Evolutionary conservation across 1,140 invertebrate species (phyloP), one percentile per base, ranked within the genome.

Genomic region (Acyrthosiphon pisum): DNA sequence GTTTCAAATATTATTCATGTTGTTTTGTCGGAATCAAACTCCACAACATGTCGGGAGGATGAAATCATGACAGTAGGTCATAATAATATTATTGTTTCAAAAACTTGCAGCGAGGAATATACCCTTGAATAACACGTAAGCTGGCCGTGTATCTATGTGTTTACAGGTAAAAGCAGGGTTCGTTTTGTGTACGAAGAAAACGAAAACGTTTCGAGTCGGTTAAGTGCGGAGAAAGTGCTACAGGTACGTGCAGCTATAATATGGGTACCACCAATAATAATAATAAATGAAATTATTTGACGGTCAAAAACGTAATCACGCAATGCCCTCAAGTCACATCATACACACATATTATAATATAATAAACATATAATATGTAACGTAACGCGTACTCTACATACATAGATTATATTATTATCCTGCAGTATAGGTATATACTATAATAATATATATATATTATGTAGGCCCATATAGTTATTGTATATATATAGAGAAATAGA

Each of bases 221-320:
- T 6, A 26, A 2, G 41, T 22, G 18, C 11, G 89, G 89, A 44
- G 89, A 90, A 90, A 90, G 89, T 90, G 26, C 8, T 11, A 11
- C 30, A 9, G 41, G 26, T 35, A 84, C 37, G 37, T 60, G 56
- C 44, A 76, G 60, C 30, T 48, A n/a, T 83, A 60, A 81, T 83
- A 83, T 44, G 23, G 37, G 22, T 44, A 41, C 37, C 41, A 26
- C 37, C 87, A 86, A 89, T 23, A 46, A 91, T 91, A 76, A 92
- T 84, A 53, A 37, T 37, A 92, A 93, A 93, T 53, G 91, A 93
- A 86, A 92, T 83, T 48, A 92, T 93, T 84, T 84, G 91, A 93
- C 81, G 91, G 91, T 93, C 91, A 86, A 86, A 93, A 93, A 84
- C 91, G 48, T 93, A 93, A 93, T 93, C 91, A 53, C 35, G 91